Conservation (phyloP, 2,888 invertebrate species). For the Drosophila testacea region DNA sequence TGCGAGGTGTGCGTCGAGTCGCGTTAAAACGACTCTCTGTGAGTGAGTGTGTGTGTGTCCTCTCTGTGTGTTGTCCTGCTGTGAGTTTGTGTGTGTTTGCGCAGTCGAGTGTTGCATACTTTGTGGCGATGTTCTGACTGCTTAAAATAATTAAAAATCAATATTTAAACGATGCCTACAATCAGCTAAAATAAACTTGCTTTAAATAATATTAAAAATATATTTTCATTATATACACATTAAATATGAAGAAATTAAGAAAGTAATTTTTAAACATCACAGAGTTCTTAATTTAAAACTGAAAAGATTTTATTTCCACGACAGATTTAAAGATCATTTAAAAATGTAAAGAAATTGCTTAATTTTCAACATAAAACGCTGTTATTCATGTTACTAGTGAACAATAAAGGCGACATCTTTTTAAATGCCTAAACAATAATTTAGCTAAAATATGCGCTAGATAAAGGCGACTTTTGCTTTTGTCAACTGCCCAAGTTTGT, state of each 20-base stretch:
- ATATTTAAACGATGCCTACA: conserved; percentile 69
- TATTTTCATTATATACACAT: neutral
- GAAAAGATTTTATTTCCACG: too few relatives aligned
- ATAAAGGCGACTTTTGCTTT: conserved; percentile 4
- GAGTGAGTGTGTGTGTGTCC: conserved; percentile 54
- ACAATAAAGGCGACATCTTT: conserved; percentile 3
- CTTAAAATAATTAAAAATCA: conserved; percentile 80
- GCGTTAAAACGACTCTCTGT: conserved; percentile 39
- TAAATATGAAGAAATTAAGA: too few relatives aligned
- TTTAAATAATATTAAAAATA: conserved; percentile 14
- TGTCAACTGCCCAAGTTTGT: conserved; percentile 6
- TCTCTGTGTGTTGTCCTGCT: conserved; percentile 49
- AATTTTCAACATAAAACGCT: neutral
- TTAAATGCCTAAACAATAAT: conserved; percentile 8
- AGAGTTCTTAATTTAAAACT: too few relatives aligned
- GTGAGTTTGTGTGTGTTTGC: conserved; percentile 35
- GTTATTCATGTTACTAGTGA: neutral
- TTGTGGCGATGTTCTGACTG: conserved; percentile 63
- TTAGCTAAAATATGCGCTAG: conserved; percentile 16
- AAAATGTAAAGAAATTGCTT: neutral
- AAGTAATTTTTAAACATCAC: too few relatives aligned
- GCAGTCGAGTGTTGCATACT: conserved; percentile 66
- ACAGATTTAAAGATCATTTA: neutral
- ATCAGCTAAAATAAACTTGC: neutral
- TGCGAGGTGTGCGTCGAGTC: conserved; percentile 54